These are phyloP conservation scores for Mantis religiosa DNA, from an alignment of 2,888 invertebrate species.

Conservation along the genomic window DNA sequence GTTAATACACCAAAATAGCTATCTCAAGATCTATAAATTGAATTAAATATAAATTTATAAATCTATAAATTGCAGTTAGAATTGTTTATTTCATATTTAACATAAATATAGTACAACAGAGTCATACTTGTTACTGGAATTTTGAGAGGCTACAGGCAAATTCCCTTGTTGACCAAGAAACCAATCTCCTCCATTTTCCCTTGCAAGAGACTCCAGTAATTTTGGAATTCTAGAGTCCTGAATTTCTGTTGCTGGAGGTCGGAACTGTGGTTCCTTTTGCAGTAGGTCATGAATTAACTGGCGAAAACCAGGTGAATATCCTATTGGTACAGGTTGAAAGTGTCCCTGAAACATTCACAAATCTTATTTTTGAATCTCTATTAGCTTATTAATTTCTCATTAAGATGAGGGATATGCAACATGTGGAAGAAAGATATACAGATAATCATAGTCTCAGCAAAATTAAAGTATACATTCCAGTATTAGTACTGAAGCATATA, in stretches of 20 bases:
- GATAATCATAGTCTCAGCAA: too few relatives aligned
- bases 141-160: background rate
- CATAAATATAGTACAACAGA: constrained; percentile 40
- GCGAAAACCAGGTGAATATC: constrained; percentile 60
- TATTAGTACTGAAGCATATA: too few relatives aligned
- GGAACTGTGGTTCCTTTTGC: constrained; percentile 55
- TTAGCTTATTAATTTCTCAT: too few relatives aligned
- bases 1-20: too few relatives aligned
- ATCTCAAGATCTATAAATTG: too few relatives aligned
- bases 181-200: constrained; percentile 21
- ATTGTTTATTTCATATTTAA: constrained; percentile 33
- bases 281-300: constrained; percentile 59
- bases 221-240: constrained; percentile 51
- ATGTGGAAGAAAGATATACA: too few relatives aligned
- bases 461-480: too few relatives aligned
- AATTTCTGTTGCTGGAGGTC: constrained; percentile 61
- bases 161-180: constrained; percentile 19
- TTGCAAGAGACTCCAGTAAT: constrained; percentile 37
- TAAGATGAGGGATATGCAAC: too few relatives aligned
- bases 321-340: constrained; percentile 61
- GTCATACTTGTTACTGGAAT: background rate
- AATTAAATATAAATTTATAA: too few relatives aligned
- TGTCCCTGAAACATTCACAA: constrained; percentile 49
- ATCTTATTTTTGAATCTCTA: too few relatives aligned
- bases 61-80: too few relatives aligned